These are phyloP conservation scores for Pygocentrus nattereri DNA, from an alignment of 2,797 vertebrate species.

Conservation along the genomic window DNA sequence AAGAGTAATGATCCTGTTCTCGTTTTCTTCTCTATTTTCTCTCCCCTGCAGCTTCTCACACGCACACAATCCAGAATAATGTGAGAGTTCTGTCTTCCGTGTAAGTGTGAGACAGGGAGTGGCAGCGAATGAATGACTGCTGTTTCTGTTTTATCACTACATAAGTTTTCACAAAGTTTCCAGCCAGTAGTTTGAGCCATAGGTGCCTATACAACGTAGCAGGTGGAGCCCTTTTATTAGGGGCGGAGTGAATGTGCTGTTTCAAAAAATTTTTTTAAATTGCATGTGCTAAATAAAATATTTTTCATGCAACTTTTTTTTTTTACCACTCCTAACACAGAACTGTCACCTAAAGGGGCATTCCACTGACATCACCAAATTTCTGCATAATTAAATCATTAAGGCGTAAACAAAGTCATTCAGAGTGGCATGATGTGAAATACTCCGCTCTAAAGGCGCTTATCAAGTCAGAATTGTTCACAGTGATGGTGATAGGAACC, in stretches of 20 bases:
- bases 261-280: too few relatives aligned
- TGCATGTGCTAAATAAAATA: too few relatives aligned
- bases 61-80: background rate
- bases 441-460: too few relatives aligned
- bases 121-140: slow-evolving; percentile 16
- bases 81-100: slow-evolving; percentile 3
- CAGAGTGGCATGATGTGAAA: too few relatives aligned
- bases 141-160: slow-evolving; percentile 8
- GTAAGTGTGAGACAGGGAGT: slow-evolving; percentile 8
- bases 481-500: too few relatives aligned
- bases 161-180: slow-evolving; percentile 1
- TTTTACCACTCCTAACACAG: too few relatives aligned
- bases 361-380: too few relatives aligned
- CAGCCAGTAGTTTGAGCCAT: background rate
- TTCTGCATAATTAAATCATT: too few relatives aligned
- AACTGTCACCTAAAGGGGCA: too few relatives aligned
- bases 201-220: background rate
- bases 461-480: too few relatives aligned
- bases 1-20: slow-evolving; percentile 12
- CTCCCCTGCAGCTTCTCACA: slow-evolving; percentile 18
- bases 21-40: background rate
- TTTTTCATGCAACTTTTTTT: too few relatives aligned
- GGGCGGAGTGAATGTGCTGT: background rate
- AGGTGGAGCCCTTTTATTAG: background rate
- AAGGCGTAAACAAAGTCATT: too few relatives aligned